Base-by-base conservation (phyloP, 2,113 vertebrate genomes). In the Dromaius novaehollandiae region DNA sequence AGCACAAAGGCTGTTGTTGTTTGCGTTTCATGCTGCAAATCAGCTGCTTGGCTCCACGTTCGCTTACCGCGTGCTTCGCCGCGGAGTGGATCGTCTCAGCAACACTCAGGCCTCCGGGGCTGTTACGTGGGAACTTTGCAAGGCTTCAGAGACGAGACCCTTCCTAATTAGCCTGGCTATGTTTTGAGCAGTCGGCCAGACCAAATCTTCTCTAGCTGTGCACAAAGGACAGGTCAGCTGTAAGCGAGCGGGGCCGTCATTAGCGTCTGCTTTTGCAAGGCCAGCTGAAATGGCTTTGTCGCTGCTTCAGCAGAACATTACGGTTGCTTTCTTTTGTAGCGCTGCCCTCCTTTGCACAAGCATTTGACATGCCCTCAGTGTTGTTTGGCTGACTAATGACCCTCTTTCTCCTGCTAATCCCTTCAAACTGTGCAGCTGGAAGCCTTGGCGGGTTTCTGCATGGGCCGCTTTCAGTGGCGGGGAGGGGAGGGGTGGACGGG, bases 161-260 rank as follows among this genome's bases (percentile, higher is more conserved):
- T 61, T 65, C 83, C 89, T 89, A 61, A 93, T 96, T 95, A 96
- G 95, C 93, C 60, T 0, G 44, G 82, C 89, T 76, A 77, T 0
- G 20, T 71, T 91, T 61, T 76, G 89, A 88, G 82, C 75, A 65
- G 4, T 32, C 8, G 19, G 20, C 85, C 65, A 46, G 78, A 79
- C 70, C 89, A 55, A 65, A 30, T 16, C 93, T 91, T 19, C 91
- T 38, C 16, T 11, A 48, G 81, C 70, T 77, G 4, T 1, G 77
- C 95, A 91, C 82, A 82, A 76, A 95, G 93, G 70, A 79, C 78
- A 73, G 93, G 89, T 89, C 93, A 91, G 22, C 92, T 46, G 81
- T 26, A 34, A 76, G 77, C 14, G 5, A 50, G 89, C 69, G 9
- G 74, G 58, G 73, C 55, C 26, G 3, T 79, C 87, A 60, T 84